Evolutionary conservation across 1,140 invertebrate species (phyloP).

Genomic region (Parasteatoda tepidariorum): DNA sequence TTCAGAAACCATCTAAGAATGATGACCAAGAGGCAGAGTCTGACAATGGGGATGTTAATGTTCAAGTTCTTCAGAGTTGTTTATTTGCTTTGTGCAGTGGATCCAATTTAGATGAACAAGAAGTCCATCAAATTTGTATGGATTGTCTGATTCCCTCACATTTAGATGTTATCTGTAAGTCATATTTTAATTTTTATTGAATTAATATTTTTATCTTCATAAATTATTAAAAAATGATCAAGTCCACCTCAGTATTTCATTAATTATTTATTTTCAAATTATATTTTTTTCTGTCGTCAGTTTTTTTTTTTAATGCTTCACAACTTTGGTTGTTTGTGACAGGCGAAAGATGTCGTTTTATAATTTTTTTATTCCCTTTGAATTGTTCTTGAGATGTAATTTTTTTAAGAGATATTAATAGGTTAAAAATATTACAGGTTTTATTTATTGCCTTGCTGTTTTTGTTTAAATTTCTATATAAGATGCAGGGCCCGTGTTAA

Average conservation of each 20-base stretch:
- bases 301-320: not conserved
- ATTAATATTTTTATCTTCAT: not conserved
- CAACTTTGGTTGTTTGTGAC: not conserved
- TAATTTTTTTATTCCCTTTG: too few species aligned
- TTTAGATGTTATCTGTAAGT: conserved; percentile 75
- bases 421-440: too few species aligned
- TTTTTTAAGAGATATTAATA: too few species aligned
- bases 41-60: conserved; percentile 63
- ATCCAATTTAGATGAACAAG: conserved; percentile 67
- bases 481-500: too few species aligned
- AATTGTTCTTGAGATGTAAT: too few species aligned
- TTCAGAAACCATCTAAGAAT: conserved; percentile 1
- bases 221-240: not conserved
- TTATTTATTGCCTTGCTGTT: too few species aligned
- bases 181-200: not conserved
- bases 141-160: conserved; percentile 77
- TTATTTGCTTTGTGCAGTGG: conserved; percentile 50
- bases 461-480: too few species aligned
- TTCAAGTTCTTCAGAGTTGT: conserved; percentile 54
- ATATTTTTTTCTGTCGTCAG: not conserved
- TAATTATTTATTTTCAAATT: not conserved
- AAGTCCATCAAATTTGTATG: conserved; percentile 72
- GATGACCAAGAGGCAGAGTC: conserved; percentile 65
- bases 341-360: not conserved
- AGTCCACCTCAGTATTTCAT: not conserved